Evolutionary conservation across 2,888 invertebrate genomes (phyloP).

Genomic region (Seira musarum): DNA sequence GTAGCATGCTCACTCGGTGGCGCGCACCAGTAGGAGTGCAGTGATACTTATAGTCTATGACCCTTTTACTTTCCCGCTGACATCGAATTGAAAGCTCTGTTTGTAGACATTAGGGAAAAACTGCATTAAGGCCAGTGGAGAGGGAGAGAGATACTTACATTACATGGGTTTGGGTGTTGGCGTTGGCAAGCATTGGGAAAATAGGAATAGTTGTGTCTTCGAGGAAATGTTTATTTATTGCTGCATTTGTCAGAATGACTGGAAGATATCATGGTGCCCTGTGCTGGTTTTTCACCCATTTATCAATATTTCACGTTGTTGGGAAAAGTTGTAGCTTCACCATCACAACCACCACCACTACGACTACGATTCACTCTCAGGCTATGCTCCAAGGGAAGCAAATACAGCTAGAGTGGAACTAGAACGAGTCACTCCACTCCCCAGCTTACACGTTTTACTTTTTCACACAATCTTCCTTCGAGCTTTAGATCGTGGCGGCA

Average conservation of each 20-base stretch:
- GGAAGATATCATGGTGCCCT: constrained; percentile 57
- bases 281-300: constrained; percentile 51
- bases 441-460: constrained; percentile 7
- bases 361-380: background rate
- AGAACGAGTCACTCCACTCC: background rate
- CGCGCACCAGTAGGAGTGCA: background rate
- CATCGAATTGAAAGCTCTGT: constrained; percentile 18
- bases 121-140: constrained; percentile 22
- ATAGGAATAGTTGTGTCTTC: constrained; percentile 33
- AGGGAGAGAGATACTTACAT: background rate
- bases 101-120: constrained; percentile 27
- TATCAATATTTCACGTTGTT: constrained; percentile 56
- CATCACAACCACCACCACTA: background rate
- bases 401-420: background rate
- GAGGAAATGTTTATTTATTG: constrained; percentile 60
- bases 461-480: constrained; percentile 6
- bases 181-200: background rate
- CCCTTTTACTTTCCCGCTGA: constrained; percentile 11
- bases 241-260: constrained; percentile 60
- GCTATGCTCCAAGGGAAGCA: background rate
- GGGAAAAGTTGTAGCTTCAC: constrained; percentile 14
- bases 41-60: background rate
- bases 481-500: background rate
- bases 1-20: constrained; percentile 3
- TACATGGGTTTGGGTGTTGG: constrained; percentile 19